A percentile compares a stretch with the other conserved stretches of the same genome.
These are phyloP conservation scores for Irena cyanogastra DNA, from an alignment of 2,113 vertebrate genomes.

Conservation along the genomic window DNA sequence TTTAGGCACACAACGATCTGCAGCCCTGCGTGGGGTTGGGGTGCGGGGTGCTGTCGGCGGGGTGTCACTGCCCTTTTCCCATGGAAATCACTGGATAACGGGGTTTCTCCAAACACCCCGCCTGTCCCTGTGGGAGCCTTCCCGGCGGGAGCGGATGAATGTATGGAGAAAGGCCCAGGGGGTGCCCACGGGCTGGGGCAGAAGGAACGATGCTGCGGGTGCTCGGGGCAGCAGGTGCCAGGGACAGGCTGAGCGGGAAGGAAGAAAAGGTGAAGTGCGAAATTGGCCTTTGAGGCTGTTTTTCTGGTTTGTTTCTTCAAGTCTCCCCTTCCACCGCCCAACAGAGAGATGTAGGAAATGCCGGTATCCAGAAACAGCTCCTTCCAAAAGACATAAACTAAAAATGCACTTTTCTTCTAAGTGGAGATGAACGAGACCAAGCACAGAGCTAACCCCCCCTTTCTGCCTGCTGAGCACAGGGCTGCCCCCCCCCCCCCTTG, in stretches of 20 bases:
- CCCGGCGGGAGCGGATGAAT: neutral
- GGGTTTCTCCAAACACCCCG: neutral
- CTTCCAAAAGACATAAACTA: neutral
- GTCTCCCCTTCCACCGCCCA: neutral
- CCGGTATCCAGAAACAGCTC: neutral
- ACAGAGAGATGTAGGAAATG: neutral
- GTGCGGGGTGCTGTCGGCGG: neutral
- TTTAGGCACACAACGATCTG: accelerated
- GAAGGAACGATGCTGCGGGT: neutral
- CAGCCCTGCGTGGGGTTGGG: neutral
- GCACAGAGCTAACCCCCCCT: neutral
- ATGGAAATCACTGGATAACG: accelerated
- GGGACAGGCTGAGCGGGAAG: neutral
- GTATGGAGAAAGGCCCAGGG: neutral
- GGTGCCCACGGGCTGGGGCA: neutral
- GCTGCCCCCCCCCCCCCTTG: neutral
- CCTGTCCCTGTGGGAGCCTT: neutral
- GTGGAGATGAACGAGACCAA: neutral
- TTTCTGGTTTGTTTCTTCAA: neutral
- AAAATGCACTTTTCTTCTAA: neutral
- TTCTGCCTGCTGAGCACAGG: neutral
- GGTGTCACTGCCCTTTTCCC: neutral
- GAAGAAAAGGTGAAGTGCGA: neutral
- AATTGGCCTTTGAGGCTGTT: neutral
- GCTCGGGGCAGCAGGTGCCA: neutral